These are phyloP conservation scores for Anadara kagoshimensis DNA, from an alignment of 1,140 invertebrate genomes.

Conservation along the genomic window DNA sequence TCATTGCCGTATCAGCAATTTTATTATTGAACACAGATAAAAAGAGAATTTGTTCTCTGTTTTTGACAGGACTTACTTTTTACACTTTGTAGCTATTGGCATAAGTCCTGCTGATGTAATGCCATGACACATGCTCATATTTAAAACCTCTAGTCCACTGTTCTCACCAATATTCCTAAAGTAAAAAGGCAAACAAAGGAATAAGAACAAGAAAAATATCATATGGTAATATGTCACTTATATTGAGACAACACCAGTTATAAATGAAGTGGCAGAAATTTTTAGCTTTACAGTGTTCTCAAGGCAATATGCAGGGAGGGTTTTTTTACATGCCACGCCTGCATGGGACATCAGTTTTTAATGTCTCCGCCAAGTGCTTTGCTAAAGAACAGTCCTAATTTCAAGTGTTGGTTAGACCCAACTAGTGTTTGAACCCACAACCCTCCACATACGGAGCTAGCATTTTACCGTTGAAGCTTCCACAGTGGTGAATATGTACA, in stretches of 20 bases:
- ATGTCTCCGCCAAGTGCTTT: background rate
- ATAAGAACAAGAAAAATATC: background rate
- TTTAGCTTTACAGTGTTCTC: no score
- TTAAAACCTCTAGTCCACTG: slow-evolving; percentile 81
- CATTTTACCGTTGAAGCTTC: no score
- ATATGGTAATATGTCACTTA: background rate
- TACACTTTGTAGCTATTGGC: slow-evolving; percentile 77
- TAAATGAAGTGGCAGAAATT: no score
- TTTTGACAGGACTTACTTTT: slow-evolving; percentile 75
- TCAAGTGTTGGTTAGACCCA: background rate
- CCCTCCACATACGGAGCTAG: no score
- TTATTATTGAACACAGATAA: background rate
- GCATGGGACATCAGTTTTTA: background rate
- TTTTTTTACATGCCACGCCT: no score
- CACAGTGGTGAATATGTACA: no score
- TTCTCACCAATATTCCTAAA: slow-evolving; percentile 79
- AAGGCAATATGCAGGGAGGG: no score
- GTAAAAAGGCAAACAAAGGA: slow-evolving; percentile 28
- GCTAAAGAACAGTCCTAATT: background rate
- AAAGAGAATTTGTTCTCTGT: no score
- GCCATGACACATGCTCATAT: slow-evolving; percentile 84
- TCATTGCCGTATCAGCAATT: no score
- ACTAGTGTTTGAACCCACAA: background rate
- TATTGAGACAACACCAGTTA: no score
- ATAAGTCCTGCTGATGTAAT: slow-evolving; percentile 79